Base-by-base conservation (phyloP, 2,113 vertebrate species). In the Nicator chloris region DNA sequence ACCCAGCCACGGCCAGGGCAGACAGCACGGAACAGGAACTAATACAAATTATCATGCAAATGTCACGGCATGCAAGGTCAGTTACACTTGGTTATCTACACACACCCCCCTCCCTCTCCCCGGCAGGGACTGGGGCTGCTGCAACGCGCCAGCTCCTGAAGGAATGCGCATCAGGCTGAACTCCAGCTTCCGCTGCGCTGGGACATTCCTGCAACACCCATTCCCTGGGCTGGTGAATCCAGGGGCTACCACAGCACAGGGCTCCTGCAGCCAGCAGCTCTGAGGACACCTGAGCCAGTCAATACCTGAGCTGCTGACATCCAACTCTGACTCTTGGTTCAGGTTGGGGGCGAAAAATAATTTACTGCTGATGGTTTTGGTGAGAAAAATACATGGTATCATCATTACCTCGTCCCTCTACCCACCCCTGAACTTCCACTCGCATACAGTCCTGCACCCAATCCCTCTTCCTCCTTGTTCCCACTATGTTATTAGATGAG, bases 401-500 rank as follows among this genome's bases (percentile, higher is more conserved):
- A 81, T 94, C 30, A 10, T 89, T 49, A 23, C 30, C 68, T 92
- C 45, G 68, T 83, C 91, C 91, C 71, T 37, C 64, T 47, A 24
- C 77, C 83, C 83, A 17, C 30, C 71, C 66, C 54, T 57, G 39
- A 92, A 44, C 64, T 72, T 97, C 93, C 95, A 89, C 93, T 80
- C 27, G 33, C 90, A 80, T 47, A 84, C 7, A 71, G 89, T 65
- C 71, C 86, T 82, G 69, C 42, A 82, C 92, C 95, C 86, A 96
- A 72, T 56, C 95, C 71, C 81, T 80, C 83, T 90, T 95, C 75
- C 78, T 95, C 69, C 90, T 97, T 70, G 87, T 79, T 92, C 95
- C 95, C 90, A 81, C 95, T 96, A 84, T 68, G 96, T 95, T 97
- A 93, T 95, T 95, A 97, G 95, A 95, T 93, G 96, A 96, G 95